Evolutionary conservation across 2,797 vertebrate genomes (phyloP).

Genomic region (Lithobates sylvaticus): DNA sequence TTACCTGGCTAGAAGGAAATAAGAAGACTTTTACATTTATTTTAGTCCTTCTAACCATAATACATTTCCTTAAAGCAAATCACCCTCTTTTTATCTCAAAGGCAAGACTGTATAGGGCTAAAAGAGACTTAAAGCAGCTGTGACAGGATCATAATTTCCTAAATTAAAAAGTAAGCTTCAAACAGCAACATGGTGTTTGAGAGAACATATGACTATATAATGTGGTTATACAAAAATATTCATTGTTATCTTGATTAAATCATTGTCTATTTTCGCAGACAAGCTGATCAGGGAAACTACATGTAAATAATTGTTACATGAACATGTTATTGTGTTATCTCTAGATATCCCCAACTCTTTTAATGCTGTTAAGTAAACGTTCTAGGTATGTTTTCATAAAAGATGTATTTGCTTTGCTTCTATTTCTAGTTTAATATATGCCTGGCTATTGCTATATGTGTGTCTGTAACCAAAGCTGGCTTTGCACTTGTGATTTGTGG

Average conservation of each 20-base stretch:
- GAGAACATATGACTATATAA: not conserved
- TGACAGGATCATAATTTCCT: not conserved
- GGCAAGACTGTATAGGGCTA: no score
- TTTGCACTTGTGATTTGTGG: constrained; percentile 20
- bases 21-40: no score
- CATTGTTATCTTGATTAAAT: not conserved
- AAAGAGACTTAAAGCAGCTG: not conserved
- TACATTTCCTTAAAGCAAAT: no score
- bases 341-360: not conserved
- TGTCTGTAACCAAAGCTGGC: constrained; percentile 42
- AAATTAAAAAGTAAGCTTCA: not conserved
- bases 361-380: not conserved
- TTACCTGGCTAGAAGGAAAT: no score
- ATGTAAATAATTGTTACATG: not conserved
- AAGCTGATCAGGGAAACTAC: not conserved
- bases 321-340: not conserved
- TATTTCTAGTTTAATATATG: constrained; percentile 13
- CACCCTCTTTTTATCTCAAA: no score
- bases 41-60: no score
- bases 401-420: not conserved
- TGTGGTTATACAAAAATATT: not conserved
- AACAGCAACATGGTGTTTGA: not conserved
- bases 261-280: not conserved
- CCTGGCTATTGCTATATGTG: constrained; percentile 31
- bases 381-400: not conserved